These are phyloP conservation scores for Tenthredo notha DNA, from an alignment of 2,888 invertebrate species.

Conservation along the genomic window DNA sequence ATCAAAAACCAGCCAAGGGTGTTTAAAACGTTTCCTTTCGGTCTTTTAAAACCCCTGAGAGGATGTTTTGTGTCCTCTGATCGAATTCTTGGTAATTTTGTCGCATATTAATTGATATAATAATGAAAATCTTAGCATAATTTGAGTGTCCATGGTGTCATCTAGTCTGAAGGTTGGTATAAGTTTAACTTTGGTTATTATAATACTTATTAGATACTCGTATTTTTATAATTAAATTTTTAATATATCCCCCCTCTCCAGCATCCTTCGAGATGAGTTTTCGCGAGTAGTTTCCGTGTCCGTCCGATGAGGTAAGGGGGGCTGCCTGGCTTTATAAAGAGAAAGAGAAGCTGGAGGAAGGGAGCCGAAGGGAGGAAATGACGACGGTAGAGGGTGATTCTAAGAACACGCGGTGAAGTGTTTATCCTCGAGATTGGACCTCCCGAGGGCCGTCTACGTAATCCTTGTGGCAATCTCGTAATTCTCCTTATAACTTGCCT, in stretches of 20 bases:
- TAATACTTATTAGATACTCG: slow-evolving; percentile 9
- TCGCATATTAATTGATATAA: neutral
- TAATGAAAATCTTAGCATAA: neutral
- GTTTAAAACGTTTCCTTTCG: neutral
- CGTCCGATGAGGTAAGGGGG: neutral
- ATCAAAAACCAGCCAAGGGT: neutral
- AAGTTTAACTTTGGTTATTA: slow-evolving; percentile 31
- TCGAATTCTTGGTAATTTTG: neutral
- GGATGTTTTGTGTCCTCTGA: neutral
- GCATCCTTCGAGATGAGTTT: slow-evolving; percentile 41
- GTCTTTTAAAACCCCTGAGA: neutral
- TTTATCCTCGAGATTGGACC: slow-evolving; percentile 78
- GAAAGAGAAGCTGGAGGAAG: neutral
- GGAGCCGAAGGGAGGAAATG: neutral
- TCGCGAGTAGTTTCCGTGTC: slow-evolving; percentile 31
- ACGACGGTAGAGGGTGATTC: slow-evolving; percentile 44
- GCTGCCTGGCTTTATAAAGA: slow-evolving; percentile 20
- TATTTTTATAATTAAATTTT: slow-evolving; percentile 50
- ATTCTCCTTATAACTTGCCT: slow-evolving; percentile 75
- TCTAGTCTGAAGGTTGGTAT: neutral
- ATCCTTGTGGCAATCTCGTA: slow-evolving; percentile 78
- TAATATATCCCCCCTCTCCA: slow-evolving; percentile 28
- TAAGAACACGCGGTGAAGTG: slow-evolving; percentile 75
- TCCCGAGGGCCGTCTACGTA: slow-evolving; percentile 76
- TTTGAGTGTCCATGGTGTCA: neutral